Percentiles rank a stretch among this genome's conserved stretches.
Conservation (phyloP, 2,888 invertebrate species). For the Pseudococcus viburni region DNA sequence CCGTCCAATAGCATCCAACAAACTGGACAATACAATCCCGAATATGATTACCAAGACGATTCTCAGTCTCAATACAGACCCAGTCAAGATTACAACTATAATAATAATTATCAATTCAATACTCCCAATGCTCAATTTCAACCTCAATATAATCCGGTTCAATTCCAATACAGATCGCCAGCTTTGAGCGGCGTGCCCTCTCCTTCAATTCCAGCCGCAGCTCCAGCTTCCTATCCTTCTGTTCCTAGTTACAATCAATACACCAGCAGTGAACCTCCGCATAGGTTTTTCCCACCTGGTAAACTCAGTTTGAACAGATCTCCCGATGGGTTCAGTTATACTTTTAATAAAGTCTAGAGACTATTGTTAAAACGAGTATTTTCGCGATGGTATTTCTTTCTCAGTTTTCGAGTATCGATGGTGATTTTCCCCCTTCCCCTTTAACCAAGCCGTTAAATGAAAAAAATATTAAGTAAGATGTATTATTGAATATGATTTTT, state of each 20-base stretch:
- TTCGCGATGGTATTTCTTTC: too few relatives aligned
- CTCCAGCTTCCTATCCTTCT: constrained; percentile 7
- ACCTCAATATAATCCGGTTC: constrained; percentile 55
- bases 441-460: too few relatives aligned
- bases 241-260: constrained; percentile 50
- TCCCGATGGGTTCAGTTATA: constrained; percentile 90
- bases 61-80: constrained; percentile 1
- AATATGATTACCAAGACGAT: constrained; percentile 60
- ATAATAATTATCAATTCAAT: constrained; percentile 71
- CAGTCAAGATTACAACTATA: constrained; percentile 34
- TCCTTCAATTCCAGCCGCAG: constrained; percentile 67
- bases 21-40: constrained; percentile 73
- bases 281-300: constrained; percentile 78
- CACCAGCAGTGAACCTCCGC: constrained; percentile 70
- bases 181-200: neutral
- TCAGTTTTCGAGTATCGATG: too few relatives aligned
- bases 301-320: constrained; percentile 88
- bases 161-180: constrained; percentile 60
- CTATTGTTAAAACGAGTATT: neutral
- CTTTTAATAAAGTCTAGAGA: constrained; percentile 69
- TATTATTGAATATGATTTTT: neutral
- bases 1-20: constrained; percentile 67
- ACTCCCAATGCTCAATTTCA: constrained; percentile 67
- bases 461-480: neutral
- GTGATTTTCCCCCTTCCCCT: too few relatives aligned